Percentiles rank a stretch among this genome's conserved stretches.
Evolutionary conservation across 2,113 vertebrate species (phyloP).

Genomic region (Enhydra lutris): DNA sequence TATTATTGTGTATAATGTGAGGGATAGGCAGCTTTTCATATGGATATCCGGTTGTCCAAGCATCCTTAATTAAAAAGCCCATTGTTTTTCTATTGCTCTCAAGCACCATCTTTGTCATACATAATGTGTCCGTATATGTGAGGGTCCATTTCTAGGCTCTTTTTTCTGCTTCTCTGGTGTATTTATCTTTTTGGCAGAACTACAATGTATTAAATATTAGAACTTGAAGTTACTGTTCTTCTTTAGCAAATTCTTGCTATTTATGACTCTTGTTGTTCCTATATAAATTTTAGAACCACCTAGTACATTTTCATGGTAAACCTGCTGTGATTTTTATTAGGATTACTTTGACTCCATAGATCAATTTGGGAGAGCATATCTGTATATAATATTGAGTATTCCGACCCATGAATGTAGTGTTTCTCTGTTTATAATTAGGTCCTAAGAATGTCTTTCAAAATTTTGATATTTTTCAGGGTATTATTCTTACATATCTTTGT

Average conservation of each 20-base stretch:
- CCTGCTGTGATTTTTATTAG: slow-evolving; percentile 7
- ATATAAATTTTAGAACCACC: background rate
- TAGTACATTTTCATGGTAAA: slow-evolving; percentile 3
- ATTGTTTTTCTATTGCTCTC: background rate
- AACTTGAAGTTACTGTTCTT: background rate
- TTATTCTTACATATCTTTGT: background rate
- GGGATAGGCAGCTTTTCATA: background rate
- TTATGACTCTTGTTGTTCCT: slow-evolving; percentile 29
- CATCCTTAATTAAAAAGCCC: background rate
- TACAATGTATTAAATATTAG: background rate
- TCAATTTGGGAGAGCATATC: background rate
- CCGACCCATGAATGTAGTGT: background rate
- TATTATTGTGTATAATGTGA: background rate
- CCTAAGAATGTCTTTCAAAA: slow-evolving; percentile 7
- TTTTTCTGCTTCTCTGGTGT: background rate
- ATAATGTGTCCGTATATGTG: background rate
- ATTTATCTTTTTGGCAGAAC: background rate
- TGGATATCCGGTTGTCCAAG: background rate
- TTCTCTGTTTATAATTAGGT: slow-evolving; percentile 1
- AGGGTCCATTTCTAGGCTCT: background rate
- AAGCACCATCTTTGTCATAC: background rate
- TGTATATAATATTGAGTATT: slow-evolving; percentile 17
- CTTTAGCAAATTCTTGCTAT: background rate
- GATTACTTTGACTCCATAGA: background rate
- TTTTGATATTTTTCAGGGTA: slow-evolving; percentile 11